Base-by-base conservation (phyloP, 2,113 vertebrate species). In the Hemiscyllium ocellatum region DNA sequence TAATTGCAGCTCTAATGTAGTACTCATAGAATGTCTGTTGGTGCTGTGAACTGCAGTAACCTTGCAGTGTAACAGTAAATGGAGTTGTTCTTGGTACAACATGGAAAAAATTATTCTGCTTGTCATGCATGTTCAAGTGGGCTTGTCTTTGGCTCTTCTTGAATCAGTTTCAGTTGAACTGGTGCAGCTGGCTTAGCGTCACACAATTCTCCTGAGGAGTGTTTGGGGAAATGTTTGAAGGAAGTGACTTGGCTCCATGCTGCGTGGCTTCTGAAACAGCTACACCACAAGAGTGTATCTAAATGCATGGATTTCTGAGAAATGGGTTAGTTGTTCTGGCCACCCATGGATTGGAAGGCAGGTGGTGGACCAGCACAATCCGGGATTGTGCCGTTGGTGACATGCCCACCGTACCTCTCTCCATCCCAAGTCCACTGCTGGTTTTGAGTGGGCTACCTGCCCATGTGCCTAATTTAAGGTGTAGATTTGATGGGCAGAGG, bases 51-150 rank as follows among this genome's bases (percentile, higher is more conserved):
- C 87, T 90, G 10, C 61, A 65, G 56, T 90, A 61, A 61, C 87
- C 50, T 29, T 29, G 29, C 87, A 90, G 33, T 15, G 26, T 13
- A 33, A 52, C 3, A 90, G 52, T 61, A 8, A 61, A 56, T 61
- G 87, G 26, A 90, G 29, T 90, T 90, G 87, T 90, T 90, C 33
- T 90, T 90, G 52, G 29, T 61, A 90, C 29, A 90, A 90, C 87
- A 29, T 90, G 87, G 87, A 90, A 90, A 90, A 56, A 90, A 90
- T 90, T 26, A 52, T 19, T 24, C 87, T 29, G 87, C 26, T 90
- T n/a, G 56, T 29, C 26, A 2, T 17, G 50, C 22, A 10, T 10
- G 87, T 29, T 90, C 26, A 56, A 47, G 12, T 52, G 56, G 47
- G 29, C 5, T 52, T 61, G 87, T 19, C 52, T 90, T 61, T 10